Evolutionary conservation across 1,140 invertebrate genomes (phyloP), one percentile per base, ranked within the genome.

Genomic region (Leptonema lineaticorne): DNA sequence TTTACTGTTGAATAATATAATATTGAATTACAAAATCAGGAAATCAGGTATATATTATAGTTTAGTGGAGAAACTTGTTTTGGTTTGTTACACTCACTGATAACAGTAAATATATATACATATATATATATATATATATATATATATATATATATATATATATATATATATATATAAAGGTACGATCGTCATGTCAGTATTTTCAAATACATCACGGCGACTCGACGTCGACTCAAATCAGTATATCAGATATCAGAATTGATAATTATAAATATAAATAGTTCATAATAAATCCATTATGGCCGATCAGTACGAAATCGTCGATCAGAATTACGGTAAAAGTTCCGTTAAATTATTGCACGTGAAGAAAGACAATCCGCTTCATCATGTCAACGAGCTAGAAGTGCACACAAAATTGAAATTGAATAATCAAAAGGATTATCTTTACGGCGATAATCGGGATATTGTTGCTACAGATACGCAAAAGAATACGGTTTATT

Each of bases 401-500:
- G 89, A 90, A 79, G 89, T 92, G 8, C 86, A 83, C 72, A 90
- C 89, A 1, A 85, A 87, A 63, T 79, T 92, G 16, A 88, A 87
- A 68, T 77, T 92, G n/a, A 82, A 84, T 50, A 85, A 85, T 4
- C 85, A 89, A 71, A 86, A 85, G 57, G 90, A 91, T 71, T 82
- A 81, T 71, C 71, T 83, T 0, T 14, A 77, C 8, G 88, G 87
- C n/a, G 86, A 89, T 75, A 90, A 90, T 72, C 84, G 84, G 30
- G 87, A 89, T 73, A 87, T 90, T 37, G 86, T 90, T n/a, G 90
- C 90, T 0, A 93, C 91, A 0, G 91, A 93, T 74, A 89, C 90
- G 6, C 91, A 92, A 74, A 92, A 92, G 80, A 92, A 92, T 74
- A 92, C 89, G 0, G 88, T 92, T n/a, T 92, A 92, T 75, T 75